Conservation (phyloP, 2,797 vertebrate genomes). For the Melanotaenia nigrans region DNA sequence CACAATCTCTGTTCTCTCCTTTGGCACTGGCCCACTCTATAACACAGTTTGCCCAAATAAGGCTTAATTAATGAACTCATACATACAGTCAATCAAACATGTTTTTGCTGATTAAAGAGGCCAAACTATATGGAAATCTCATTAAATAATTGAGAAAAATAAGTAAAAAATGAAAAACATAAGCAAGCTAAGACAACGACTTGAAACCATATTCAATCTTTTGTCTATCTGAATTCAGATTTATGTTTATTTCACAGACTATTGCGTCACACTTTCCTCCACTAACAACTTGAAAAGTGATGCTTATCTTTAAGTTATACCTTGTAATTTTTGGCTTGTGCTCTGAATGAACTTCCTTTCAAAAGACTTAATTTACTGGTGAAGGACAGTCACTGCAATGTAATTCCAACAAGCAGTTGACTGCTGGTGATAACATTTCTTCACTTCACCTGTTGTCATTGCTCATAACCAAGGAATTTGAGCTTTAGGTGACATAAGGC, state of each 20-base stretch:
- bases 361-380: conserved; percentile 34
- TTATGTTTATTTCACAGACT: conserved; percentile 4
- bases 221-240: conserved; percentile 1
- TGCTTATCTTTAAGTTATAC: conserved; percentile 37
- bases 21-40: conserved; percentile 50
- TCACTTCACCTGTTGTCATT: conserved; percentile 64
- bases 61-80: conserved; percentile 77
- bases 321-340: conserved; percentile 13
- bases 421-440: conserved; percentile 39
- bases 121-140: conserved; percentile 45
- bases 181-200: conserved; percentile 19
- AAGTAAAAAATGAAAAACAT: conserved; percentile 14
- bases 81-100: conserved; percentile 63
- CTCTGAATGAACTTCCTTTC: conserved; percentile 17
- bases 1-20: conserved; percentile 68
- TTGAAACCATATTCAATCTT: conserved; percentile 10
- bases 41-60: conserved; percentile 72
- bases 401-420: conserved; percentile 55
- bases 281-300: conserved; percentile 25
- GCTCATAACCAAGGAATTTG: conserved; percentile 53
- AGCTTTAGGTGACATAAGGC: conserved; percentile 37
- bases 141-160: conserved; percentile 28
- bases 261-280: neutral
- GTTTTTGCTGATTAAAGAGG: conserved; percentile 40
- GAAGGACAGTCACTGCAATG: conserved; percentile 33